These are phyloP conservation scores for Poeciliopsis infans DNA, from an alignment of 2,797 vertebrate species.

Conservation along the genomic window DNA sequence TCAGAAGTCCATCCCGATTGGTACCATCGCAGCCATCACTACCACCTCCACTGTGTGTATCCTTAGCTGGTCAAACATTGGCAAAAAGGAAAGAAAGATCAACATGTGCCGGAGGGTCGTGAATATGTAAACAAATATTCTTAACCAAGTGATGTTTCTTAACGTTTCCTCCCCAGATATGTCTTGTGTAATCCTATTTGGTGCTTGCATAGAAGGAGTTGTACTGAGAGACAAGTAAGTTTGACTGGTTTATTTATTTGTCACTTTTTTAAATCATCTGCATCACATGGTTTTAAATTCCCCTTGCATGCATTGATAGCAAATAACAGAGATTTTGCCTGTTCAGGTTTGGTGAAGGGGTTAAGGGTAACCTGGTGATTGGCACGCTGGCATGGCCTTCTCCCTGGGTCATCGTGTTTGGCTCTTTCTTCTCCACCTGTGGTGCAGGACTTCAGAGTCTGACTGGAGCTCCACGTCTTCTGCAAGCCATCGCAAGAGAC, in stretches of 20 bases:
- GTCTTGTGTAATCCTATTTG: conserved; percentile 89
- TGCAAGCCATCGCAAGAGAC: conserved; percentile 95
- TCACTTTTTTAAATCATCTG: background rate
- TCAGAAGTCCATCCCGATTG: conserved; percentile 96
- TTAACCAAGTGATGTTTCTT: conserved; percentile 40
- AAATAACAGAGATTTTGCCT: background rate
- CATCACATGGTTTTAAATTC: background rate
- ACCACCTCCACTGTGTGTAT: conserved; percentile 98
- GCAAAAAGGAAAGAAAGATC: background rate
- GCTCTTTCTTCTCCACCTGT: conserved; percentile 97
- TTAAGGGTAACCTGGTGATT: conserved; percentile 95
- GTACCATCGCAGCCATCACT: conserved; percentile 95
- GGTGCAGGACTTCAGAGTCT: conserved; percentile 97
- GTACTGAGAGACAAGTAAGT: conserved; percentile 96
- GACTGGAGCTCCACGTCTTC: conserved; percentile 94
- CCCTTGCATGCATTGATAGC: too few relatives aligned
- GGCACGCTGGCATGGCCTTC: conserved; percentile 96
- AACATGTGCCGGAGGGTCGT: too few relatives aligned
- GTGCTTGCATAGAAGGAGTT: conserved; percentile 95
- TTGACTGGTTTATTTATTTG: background rate
- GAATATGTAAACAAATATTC: background rate
- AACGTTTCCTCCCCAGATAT: conserved; percentile 82
- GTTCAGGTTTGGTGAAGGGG: conserved; percentile 93
- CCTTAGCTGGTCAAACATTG: conserved; percentile 70
- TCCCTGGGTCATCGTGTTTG: conserved; percentile 98